A percentile compares a stretch with the other conserved stretches of the same genome.
phyloP scores from a whole-genome alignment of 2,797 vertebrate genomes.

The Esox lucius region DNA sequence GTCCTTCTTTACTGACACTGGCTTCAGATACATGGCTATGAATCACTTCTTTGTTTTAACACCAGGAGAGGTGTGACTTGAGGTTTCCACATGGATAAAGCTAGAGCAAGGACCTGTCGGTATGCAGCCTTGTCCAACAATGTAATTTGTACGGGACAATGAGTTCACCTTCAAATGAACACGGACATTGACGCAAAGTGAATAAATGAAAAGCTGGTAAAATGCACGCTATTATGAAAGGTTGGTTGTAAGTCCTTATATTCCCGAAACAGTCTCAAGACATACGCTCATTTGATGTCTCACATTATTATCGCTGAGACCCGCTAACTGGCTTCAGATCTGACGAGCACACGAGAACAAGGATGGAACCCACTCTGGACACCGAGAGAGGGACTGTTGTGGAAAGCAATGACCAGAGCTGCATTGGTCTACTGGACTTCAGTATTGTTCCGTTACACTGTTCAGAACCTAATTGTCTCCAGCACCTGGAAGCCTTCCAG shows the following conservation, averaged over 20 bases:
- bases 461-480: conserved; percentile 26
- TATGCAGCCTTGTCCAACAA: conserved; percentile 1
- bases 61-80: conserved; percentile 29
- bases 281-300: conserved; percentile 5
- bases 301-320: neutral
- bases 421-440: conserved; percentile 18
- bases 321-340: neutral
- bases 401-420: conserved; percentile 1
- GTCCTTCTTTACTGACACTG: conserved; percentile 33
- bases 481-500: conserved; percentile 12
- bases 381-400: conserved; percentile 1
- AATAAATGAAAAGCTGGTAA: conserved; percentile 21
- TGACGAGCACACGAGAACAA: neutral
- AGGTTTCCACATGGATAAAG: conserved; percentile 30
- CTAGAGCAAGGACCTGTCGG: conserved; percentile 5
- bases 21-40: conserved; percentile 28
- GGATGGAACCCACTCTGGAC: neutral
- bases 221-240: neutral
- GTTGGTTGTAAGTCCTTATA: neutral
- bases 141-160: neutral
- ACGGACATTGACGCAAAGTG: conserved; percentile 20
- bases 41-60: conserved; percentile 47
- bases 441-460: conserved; percentile 22
- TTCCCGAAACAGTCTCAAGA: neutral
- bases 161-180: conserved; percentile 26